Percentiles rank a stretch among this genome's conserved stretches.
Conservation (phyloP, 2,797 vertebrate genomes). For the Rhodeus uyekii region DNA sequence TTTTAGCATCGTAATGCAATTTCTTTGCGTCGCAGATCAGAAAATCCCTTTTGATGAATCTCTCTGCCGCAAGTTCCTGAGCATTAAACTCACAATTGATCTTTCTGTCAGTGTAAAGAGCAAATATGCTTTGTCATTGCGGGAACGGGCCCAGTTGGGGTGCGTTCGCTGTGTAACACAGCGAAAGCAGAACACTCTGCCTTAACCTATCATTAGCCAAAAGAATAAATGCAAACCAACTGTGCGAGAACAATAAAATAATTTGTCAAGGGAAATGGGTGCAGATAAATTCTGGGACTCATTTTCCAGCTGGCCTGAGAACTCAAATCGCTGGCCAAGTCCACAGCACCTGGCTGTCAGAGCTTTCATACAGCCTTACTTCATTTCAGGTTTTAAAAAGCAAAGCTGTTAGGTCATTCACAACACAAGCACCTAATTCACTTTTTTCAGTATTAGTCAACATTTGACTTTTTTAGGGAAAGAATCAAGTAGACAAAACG, state of each 20-base stretch:
- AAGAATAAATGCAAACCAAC: constrained; percentile 79
- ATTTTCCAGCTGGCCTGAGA: constrained; percentile 76
- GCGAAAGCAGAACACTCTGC: constrained; percentile 68
- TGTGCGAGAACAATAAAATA: constrained; percentile 81
- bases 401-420: constrained; percentile 66
- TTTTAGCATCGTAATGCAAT: constrained; percentile 25
- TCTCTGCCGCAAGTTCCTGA: constrained; percentile 12
- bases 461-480: constrained; percentile 61
- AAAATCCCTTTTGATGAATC: constrained; percentile 42
- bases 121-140: constrained; percentile 60
- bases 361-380: constrained; percentile 61
- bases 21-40: constrained; percentile 20
- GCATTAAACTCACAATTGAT: constrained; percentile 45
- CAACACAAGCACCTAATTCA: constrained; percentile 60
- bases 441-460: constrained; percentile 58
- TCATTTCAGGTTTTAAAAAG: constrained; percentile 69
- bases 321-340: constrained; percentile 62
- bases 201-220: constrained; percentile 75
- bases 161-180: constrained; percentile 60
- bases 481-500: constrained; percentile 58
- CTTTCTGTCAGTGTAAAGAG: constrained; percentile 55
- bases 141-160: constrained; percentile 61
- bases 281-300: constrained; percentile 80
- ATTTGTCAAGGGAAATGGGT: constrained; percentile 79
- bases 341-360: constrained; percentile 76